These are phyloP conservation scores for Drosophila saltans DNA, from an alignment of 1,140 invertebrate species.

Conservation along the genomic window DNA sequence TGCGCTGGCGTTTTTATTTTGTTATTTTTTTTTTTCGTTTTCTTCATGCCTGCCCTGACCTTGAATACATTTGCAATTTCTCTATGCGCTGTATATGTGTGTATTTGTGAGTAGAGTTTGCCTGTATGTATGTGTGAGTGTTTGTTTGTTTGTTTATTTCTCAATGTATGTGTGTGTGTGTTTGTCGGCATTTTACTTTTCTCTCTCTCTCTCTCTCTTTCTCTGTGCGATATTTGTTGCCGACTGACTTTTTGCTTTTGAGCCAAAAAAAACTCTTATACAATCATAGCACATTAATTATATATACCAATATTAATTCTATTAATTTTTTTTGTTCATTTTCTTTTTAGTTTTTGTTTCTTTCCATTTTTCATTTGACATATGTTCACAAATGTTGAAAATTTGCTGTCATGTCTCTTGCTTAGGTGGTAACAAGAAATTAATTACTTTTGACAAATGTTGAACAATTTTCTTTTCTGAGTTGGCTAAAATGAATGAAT, in stretches of 20 bases:
- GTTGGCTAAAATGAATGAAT: slow-evolving; percentile 9
- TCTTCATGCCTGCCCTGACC: slow-evolving; percentile 68
- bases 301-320: slow-evolving; percentile 10
- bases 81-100: slow-evolving; percentile 57
- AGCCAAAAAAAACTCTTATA: slow-evolving; percentile 7
- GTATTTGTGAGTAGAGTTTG: slow-evolving; percentile 21
- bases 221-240: slow-evolving; percentile 21
- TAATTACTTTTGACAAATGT: slow-evolving; percentile 54
- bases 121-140: slow-evolving; percentile 20
- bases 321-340: background rate
- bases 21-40: background rate
- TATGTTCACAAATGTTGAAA: slow-evolving; percentile 43
- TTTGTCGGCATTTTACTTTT: slow-evolving; percentile 45
- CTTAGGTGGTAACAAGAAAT: slow-evolving; percentile 56
- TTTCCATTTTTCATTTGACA: slow-evolving; percentile 33
- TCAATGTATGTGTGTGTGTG: slow-evolving; percentile 20
- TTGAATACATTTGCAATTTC: slow-evolving; percentile 76
- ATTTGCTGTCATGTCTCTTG: slow-evolving; percentile 51
- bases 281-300: slow-evolving; percentile 25
- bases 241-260: slow-evolving; percentile 6
- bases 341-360: slow-evolving; percentile 9
- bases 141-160: slow-evolving; percentile 17
- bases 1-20: slow-evolving; percentile 32
- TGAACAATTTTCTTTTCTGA: slow-evolving; percentile 2
- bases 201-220: background rate